A percentile compares a stretch with the other conserved stretches of the same genome.
phyloP scores from a whole-genome alignment of 2,113 vertebrate genomes.

The Urocynchramus pylzowi region DNA sequence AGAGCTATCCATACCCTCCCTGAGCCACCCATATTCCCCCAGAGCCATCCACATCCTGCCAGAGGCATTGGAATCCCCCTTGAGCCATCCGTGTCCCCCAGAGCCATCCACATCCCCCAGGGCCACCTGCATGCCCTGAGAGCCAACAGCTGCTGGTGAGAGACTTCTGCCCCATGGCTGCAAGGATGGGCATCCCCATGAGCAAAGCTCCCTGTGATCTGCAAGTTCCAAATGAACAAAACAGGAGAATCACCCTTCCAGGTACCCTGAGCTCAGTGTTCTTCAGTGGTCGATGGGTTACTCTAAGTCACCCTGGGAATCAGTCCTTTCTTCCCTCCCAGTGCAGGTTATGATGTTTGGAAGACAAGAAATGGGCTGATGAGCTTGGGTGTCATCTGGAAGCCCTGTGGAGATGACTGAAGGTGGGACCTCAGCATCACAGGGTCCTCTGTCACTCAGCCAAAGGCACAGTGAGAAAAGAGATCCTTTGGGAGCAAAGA shows the following conservation, averaged over 20 bases:
- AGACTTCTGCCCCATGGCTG: not conserved
- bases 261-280: rapidly evolving
- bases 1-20: not conserved
- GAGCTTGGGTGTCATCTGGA: not conserved
- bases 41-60: not conserved
- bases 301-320: not conserved
- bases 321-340: not conserved
- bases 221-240: not conserved
- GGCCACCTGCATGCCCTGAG: not conserved
- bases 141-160: not conserved
- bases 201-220: not conserved
- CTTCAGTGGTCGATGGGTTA: rapidly evolving
- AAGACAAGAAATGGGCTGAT: not conserved
- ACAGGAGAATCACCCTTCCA: not conserved
- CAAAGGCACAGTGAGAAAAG: not conserved
- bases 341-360: not conserved
- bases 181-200: rapidly evolving
- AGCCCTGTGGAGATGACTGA: not conserved
- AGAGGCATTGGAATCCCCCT: not conserved
- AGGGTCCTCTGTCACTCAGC: not conserved
- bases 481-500: not conserved
- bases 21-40: not conserved
- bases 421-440: not conserved
- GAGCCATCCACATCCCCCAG: not conserved
- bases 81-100: not conserved